Evolutionary conservation across 2,888 invertebrate species (phyloP).

Genomic region (Odontomyia ornata): DNA sequence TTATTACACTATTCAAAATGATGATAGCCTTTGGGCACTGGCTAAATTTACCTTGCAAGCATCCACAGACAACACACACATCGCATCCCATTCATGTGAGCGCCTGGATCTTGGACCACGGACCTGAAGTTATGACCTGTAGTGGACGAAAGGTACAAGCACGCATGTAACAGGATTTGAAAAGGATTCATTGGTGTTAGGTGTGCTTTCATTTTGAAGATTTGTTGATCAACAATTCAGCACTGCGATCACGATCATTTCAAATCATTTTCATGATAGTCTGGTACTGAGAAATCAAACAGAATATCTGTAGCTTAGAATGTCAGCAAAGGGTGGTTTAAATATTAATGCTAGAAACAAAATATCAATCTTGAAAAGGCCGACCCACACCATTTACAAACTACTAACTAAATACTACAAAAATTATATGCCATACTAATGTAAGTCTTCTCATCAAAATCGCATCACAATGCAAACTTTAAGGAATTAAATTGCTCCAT

Average conservation of each 20-base stretch:
- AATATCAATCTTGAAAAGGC: too few species aligned
- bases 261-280: neutral
- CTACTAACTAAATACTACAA: too few species aligned
- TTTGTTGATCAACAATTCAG: conserved; percentile 21
- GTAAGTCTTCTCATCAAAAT: too few species aligned
- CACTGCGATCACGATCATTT: conserved; percentile 36
- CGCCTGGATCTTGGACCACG: neutral
- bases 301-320: too few species aligned
- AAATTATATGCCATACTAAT: too few species aligned
- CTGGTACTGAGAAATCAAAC: too few species aligned
- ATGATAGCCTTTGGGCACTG: conserved; percentile 37
- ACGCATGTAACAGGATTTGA: neutral
- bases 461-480: too few species aligned
- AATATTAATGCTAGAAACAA: too few species aligned
- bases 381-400: too few species aligned
- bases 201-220: neutral
- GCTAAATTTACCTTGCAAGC: conserved; percentile 32
- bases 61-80: neutral
- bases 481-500: too few species aligned
- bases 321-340: too few species aligned
- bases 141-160: neutral
- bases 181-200: conserved; percentile 33
- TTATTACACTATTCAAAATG: conserved; percentile 43
- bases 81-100: neutral
- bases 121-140: neutral